Base-by-base conservation (phyloP, 2,888 invertebrate species). In the Branchipolynoe longqiensis region DNA sequence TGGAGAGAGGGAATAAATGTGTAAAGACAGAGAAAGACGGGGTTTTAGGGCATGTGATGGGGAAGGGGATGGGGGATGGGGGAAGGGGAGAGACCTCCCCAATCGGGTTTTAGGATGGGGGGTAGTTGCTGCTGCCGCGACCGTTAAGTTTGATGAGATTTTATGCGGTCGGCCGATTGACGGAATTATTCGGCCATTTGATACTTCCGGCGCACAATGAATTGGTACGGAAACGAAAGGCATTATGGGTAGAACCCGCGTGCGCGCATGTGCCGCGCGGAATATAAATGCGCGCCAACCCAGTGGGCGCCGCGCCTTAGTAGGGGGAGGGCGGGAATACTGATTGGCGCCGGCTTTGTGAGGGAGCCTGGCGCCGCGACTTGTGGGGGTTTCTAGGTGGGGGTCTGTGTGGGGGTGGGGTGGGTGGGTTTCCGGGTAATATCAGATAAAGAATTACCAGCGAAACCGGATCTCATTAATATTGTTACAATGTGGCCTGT, bases 171-270 rank as follows among this genome's bases (percentile, higher is more conserved):
- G 25, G 28, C 54, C 48, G 78, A 78, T 78, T 78, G 78, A 48
- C 78, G 28, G 78, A 78, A 78, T 78, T 78, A 78, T 78, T 41
- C 78, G 78, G 78, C 48, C 78, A 78, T 78, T 41, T 41, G 78
- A 78, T 78, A 78, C 78, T 78, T 78, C 78, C 78, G 78, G 78
- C 78, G 78, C 31, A 31, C 78, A 78, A 78, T 78, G 78, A 78
- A 78, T 78, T 78, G 78, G 78, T 31, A 41, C 78, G 54, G 78
- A 41, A 78, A 78, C 48, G 78, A 28, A 48, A 48, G 78, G 78
- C 78, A 78, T 78, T 78, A 78, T 78, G 78, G 78, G 78, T 28
- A n/a, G 22, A 28, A n/a, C 73, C 78, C 78, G 48, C 78, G 48
- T 78, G 78, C 41, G 78, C 78, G 78, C 78, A 78, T 54, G 78